Evolutionary conservation across 2,113 vertebrate genomes (phyloP).

Genomic region (Athene noctua): DNA sequence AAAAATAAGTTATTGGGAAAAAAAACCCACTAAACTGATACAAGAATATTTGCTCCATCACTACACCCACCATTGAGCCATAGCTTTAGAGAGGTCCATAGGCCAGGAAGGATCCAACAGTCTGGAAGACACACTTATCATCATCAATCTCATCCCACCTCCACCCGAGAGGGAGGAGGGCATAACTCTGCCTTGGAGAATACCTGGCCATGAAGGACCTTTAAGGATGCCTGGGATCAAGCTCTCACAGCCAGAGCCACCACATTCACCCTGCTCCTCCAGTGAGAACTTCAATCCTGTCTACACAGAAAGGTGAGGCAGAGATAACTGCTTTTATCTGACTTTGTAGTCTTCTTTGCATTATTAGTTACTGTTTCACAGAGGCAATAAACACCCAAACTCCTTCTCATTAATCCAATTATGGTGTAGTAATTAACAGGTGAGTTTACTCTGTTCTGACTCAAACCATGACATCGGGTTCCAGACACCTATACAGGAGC

Average conservation of each 20-base stretch:
- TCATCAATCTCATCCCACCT: background rate
- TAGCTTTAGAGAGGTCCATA: background rate
- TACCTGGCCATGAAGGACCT: background rate
- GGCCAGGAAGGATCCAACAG: background rate
- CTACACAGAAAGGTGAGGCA: background rate
- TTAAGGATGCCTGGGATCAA: background rate
- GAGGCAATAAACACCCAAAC: background rate
- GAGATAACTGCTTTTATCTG: background rate
- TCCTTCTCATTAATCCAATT: background rate
- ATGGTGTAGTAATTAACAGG: background rate
- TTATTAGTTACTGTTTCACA: background rate
- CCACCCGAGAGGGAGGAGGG: background rate
- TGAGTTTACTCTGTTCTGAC: background rate
- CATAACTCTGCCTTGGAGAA: background rate
- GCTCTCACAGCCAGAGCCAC: background rate
- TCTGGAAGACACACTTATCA: background rate
- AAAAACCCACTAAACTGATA: background rate
- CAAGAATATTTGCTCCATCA: background rate
- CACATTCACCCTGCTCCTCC: background rate
- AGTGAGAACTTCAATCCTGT: fast-evolving
- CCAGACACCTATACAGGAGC: background rate
- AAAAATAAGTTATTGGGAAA: background rate
- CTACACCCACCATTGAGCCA: background rate
- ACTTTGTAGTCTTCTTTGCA: background rate
- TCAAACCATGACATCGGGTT: background rate